phyloP scores from a whole-genome alignment of 2,113 vertebrate species.

The Xenopus laevis region DNA sequence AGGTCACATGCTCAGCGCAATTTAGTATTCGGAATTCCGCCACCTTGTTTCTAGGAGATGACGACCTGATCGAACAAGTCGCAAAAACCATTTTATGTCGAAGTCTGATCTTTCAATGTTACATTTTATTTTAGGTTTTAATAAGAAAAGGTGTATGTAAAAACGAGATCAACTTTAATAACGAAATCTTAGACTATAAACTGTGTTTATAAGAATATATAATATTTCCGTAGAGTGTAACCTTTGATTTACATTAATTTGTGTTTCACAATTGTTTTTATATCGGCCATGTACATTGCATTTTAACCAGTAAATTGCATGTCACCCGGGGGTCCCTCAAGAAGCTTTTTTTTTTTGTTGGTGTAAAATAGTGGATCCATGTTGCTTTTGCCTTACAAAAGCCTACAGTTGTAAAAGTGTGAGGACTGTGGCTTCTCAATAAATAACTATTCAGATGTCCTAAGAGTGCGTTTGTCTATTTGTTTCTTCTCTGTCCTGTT shows the following conservation, averaged over 20 bases:
- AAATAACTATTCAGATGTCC: slow-evolving; percentile 79
- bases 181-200: slow-evolving; percentile 69
- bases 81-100: slow-evolving; percentile 61
- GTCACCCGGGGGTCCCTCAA: slow-evolving; percentile 64
- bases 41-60: slow-evolving; percentile 51
- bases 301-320: slow-evolving; percentile 77
- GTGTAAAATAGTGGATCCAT: slow-evolving; percentile 79
- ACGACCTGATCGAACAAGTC: slow-evolving; percentile 52
- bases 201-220: slow-evolving; percentile 81
- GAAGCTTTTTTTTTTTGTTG: slow-evolving; percentile 66
- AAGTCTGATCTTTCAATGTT: slow-evolving; percentile 67
- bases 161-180: slow-evolving; percentile 61
- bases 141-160: slow-evolving; percentile 66
- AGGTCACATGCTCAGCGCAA: slow-evolving; percentile 54
- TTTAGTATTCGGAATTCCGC: slow-evolving; percentile 43
- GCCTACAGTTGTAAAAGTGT: slow-evolving; percentile 96
- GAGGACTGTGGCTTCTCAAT: slow-evolving; percentile 86
- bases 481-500: slow-evolving; percentile 59
- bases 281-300: slow-evolving; percentile 88
- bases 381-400: slow-evolving; percentile 84
- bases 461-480: slow-evolving; percentile 48
- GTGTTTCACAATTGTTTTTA: slow-evolving; percentile 76
- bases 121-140: slow-evolving; percentile 65
- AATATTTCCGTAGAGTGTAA: slow-evolving; percentile 73
- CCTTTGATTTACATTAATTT: slow-evolving; percentile 80